A percentile compares a stretch with the other conserved stretches of the same genome.
These are phyloP conservation scores for Norana najaformis DNA, from an alignment of 2,888 invertebrate species.

Conservation along the genomic window DNA sequence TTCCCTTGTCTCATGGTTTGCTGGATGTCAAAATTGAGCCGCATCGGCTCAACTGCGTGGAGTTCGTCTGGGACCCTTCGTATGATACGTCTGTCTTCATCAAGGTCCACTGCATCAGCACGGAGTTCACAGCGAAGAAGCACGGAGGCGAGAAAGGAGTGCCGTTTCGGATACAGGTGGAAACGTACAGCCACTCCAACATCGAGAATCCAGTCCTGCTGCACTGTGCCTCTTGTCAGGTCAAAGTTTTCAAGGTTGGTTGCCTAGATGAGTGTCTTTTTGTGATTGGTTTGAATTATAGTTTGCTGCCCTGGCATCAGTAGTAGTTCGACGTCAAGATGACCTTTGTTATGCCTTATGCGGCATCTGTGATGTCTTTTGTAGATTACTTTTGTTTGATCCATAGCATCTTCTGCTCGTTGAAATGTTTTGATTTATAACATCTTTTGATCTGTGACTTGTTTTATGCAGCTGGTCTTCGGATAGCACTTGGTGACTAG, in stretches of 20 bases:
- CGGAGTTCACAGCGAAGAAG: slow-evolving; percentile 95
- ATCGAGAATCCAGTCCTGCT: slow-evolving; percentile 68
- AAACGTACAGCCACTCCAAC: slow-evolving; percentile 62
- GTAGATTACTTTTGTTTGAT: too few relatives aligned
- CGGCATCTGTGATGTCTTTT: too few relatives aligned
- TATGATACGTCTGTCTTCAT: slow-evolving; percentile 93
- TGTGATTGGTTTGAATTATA: too few relatives aligned
- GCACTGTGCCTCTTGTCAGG: slow-evolving; percentile 92
- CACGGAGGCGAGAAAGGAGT: slow-evolving; percentile 98
- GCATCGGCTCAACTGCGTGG: slow-evolving; percentile 76
- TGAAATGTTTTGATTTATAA: too few relatives aligned
- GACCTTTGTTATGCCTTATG: too few relatives aligned
- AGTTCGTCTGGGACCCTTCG: slow-evolving; percentile 92
- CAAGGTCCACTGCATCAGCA: slow-evolving; percentile 84
- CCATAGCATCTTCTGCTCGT: too few relatives aligned
- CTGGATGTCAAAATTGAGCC: slow-evolving; percentile 77
- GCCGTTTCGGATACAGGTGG: slow-evolving; percentile 93
- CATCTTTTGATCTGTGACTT: too few relatives aligned
- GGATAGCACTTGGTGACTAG: too few relatives aligned
- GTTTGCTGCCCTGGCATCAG: too few relatives aligned
- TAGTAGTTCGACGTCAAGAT: too few relatives aligned
- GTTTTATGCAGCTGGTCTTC: too few relatives aligned
- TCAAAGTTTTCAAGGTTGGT: slow-evolving; percentile 76
- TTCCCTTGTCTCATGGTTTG: slow-evolving; percentile 89
- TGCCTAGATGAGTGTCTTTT: not conserved